Evolutionary conservation across 2,888 invertebrate genomes (phyloP), one percentile per base, ranked within the genome.

Genomic region (Mimumesa dahlbomi): DNA sequence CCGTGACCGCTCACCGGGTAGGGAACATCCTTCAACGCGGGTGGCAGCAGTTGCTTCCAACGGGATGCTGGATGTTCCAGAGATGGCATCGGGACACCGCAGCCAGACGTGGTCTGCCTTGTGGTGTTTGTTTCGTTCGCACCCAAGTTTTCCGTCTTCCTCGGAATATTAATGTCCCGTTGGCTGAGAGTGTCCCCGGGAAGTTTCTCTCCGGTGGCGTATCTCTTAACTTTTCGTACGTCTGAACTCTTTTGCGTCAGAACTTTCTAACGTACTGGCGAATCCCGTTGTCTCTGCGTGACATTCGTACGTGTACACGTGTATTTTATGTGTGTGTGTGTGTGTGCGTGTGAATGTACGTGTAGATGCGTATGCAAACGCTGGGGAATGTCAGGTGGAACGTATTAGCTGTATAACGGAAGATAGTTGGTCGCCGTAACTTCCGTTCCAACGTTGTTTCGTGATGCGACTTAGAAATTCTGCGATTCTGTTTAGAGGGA

Each of bases 21-120:
- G 38, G 40, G 48, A 49, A 45, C 52, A 61, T 59, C 70, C 63
- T 67, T 68, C 53, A 50, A 59, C 71, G 61, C 14, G 4, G 19
- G 43, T 11, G 42, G 56, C 36, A 29, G 36, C n/a, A n/a, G n/a
- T n/a, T n/a, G n/a, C 43, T 66, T 68, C 64, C 61, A 46, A 43
- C 40, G 48, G 54, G 75, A 70, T 50, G 29, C 36, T 18, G 64
- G 49, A 18, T 64, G 48, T 62, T 66, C 64, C 52, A 72, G 54
- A 79, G 72, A 73, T 79, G 73, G 73, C 73, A 69, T 61, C 50
- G 36, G 48, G 38, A 48, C n/a, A n/a, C n/a, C n/a, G n/a, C n/a
- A n/a, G n/a, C n/a, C n/a, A n/a, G n/a, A n/a, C n/a, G n/a, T n/a
- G n/a, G n/a, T n/a, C n/a, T 21, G 34, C 22, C 2, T 18, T 11